Conservation (phyloP, 1,140 invertebrate species). For the Archegozetes longisetosus region DNA sequence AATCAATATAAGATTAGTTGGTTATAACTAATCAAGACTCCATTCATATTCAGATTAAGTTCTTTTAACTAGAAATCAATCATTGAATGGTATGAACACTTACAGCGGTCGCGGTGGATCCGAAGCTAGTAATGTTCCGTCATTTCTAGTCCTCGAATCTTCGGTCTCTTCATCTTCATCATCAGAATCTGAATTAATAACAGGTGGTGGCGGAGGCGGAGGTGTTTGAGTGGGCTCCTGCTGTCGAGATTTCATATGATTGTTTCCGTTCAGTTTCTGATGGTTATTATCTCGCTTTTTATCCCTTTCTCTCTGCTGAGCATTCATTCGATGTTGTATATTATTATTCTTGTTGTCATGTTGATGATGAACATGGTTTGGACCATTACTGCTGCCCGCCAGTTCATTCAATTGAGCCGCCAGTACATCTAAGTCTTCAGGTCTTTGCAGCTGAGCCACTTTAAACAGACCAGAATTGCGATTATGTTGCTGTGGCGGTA, state of each 20-base stretch:
- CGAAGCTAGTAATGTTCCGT: constrained; percentile 83
- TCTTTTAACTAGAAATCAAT: too few relatives aligned
- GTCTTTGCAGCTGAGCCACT: constrained; percentile 19
- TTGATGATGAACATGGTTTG: too few relatives aligned
- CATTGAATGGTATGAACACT: constrained; percentile 38
- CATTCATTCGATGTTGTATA: constrained; percentile 2
- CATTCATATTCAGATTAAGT: too few relatives aligned
- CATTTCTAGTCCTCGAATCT: constrained; percentile 44
- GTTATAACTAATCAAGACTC: background rate
- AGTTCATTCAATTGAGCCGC: constrained; percentile 84
- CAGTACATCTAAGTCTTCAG: constrained; percentile 63
- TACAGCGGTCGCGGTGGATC: constrained; percentile 91
- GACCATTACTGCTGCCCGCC: constrained; percentile 32
- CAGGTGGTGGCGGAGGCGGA: constrained; percentile 5
- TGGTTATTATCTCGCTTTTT: background rate
- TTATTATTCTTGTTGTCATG: constrained; percentile 8
- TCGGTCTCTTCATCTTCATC: constrained; percentile 20
- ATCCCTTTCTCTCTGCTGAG: constrained; percentile 8
- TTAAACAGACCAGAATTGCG: constrained; percentile 23
- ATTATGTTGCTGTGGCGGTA: constrained; percentile 13
- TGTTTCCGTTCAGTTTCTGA: constrained; percentile 10
- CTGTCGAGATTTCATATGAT: background rate
- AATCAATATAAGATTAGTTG: constrained; percentile 24
- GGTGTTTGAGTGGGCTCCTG: constrained; percentile 10
- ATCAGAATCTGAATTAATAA: constrained; percentile 8